Conservation (phyloP, 2,888 invertebrate species). For the Aspidapion aeneum region DNA sequence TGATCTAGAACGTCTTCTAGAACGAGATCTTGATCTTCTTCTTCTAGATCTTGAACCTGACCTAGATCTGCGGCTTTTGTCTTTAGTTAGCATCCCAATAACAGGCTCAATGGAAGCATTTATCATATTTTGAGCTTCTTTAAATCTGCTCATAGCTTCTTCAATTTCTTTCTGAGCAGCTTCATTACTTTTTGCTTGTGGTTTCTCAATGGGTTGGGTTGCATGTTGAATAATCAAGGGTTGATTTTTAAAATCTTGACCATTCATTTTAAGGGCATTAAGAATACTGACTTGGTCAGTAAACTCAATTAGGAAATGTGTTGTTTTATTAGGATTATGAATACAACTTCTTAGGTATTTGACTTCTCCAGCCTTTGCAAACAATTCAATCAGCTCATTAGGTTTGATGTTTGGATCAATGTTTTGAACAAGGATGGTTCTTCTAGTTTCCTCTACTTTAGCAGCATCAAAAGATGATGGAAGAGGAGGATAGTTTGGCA, state of each 20-base stretch:
- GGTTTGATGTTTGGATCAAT: constrained; percentile 64
- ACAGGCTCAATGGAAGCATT: constrained; percentile 92
- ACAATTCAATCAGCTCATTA: constrained; percentile 86
- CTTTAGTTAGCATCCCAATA: constrained; percentile 81
- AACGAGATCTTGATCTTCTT: constrained; percentile 60
- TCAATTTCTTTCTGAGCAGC: constrained; percentile 94
- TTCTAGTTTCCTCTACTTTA: constrained; percentile 92
- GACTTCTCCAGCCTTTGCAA: constrained; percentile 84
- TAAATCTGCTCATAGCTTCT: constrained; percentile 94
- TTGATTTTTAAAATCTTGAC: constrained; percentile 70
- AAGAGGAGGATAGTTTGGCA: constrained; percentile 89
- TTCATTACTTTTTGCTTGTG: constrained; percentile 93
- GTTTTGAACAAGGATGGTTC: constrained; percentile 86
- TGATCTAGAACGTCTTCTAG: constrained; percentile 45
- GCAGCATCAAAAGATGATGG: constrained; percentile 84
- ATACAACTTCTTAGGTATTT: constrained; percentile 92
- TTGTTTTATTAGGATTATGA: constrained; percentile 70
- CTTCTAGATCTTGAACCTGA: constrained; percentile 46
- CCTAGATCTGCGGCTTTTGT: constrained; percentile 61
- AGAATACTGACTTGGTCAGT: constrained; percentile 87
- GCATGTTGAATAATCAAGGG: constrained; percentile 77
- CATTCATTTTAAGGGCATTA: constrained; percentile 83
- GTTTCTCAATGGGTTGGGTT: constrained; percentile 86
- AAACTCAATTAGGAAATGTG: constrained; percentile 89
- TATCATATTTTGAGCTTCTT: constrained; percentile 93